Evolutionary conservation across 1,140 invertebrate genomes (phyloP), one percentile per base, ranked within the genome.

Genomic region (Pogonomyrmex californicus): DNA sequence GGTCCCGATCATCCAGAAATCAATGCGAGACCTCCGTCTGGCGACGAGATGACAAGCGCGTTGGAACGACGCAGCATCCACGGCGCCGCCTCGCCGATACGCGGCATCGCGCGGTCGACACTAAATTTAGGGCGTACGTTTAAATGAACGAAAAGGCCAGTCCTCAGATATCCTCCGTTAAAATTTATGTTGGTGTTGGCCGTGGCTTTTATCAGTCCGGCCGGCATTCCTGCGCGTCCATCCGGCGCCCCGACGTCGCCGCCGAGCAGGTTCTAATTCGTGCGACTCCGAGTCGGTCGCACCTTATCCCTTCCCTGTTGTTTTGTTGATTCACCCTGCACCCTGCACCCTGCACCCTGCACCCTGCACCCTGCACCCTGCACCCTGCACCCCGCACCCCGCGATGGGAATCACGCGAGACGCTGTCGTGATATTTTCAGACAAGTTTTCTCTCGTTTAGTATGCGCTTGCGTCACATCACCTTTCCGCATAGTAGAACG

Each of bases 181-280:
- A 95, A 95, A 95, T 95, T 95, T 95, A 95, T 95, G 94, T 95
- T 95, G 95, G 94, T 95, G 95, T 95, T 95, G 94, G 91, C 93
- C 93, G 90, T 93, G 93, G 94, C 93, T 95, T 95, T 95, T 95
- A 95, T 95, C 95, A 95, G 94, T 89, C 85, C 93, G 91, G 91
- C 91, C 94, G 93, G 93, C 94, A 95, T 95, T 95, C 95, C 94
- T 94, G 86, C 86, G 90, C 93, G 92, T 95, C 93, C 93, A 94
- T 89, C 92, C 93, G 94, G 94, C 94, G 94, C 94, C 94, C 95
- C 88, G 91, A 86, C 93, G 95, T 95, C 95, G 94, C 94, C 94
- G 91, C 88, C 92, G 91, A 95, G 92, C 94, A 95, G 94, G 94
- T 95, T 95, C 94, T 94, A 95, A 95, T 95, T 95, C 94, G 93